Conservation (phyloP, 2,113 vertebrate genomes). For the Murina feae region DNA sequence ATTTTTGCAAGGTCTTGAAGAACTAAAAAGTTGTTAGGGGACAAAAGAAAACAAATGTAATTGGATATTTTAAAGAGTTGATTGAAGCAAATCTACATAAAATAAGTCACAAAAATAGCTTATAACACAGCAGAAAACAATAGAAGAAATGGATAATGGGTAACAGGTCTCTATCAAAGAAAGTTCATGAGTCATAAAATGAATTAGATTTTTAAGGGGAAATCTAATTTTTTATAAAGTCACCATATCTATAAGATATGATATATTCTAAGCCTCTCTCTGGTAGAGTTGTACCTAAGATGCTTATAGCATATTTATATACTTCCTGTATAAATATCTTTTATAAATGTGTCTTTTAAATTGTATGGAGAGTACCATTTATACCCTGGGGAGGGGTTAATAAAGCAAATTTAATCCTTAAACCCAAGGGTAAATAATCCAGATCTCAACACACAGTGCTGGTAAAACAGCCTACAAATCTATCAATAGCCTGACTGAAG, state of each 20-base stretch:
- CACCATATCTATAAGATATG: neutral
- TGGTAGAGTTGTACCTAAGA: neutral
- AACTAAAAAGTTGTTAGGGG: slow-evolving; percentile 42
- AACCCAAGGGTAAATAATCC: slow-evolving; percentile 25
- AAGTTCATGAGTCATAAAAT: neutral
- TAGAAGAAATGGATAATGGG: neutral
- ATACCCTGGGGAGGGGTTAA: neutral
- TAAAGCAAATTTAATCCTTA: slow-evolving; percentile 28
- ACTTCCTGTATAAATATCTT: neutral
- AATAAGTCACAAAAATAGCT: slow-evolving; percentile 34
- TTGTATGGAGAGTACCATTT: neutral
- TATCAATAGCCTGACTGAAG: neutral
- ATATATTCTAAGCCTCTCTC: neutral
- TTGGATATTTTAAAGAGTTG: slow-evolving; percentile 41
- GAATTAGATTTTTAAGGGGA: neutral
- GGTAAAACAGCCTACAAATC: neutral
- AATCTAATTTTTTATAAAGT: neutral
- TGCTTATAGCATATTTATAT: neutral
- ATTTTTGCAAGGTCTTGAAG: slow-evolving; percentile 32
- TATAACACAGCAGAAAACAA: slow-evolving; percentile 22
- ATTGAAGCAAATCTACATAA: slow-evolving; percentile 59
- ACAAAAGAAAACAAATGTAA: slow-evolving; percentile 57
- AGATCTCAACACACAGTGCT: neutral
- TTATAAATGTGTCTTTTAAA: neutral
- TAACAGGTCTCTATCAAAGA: neutral